Evolutionary conservation across 2,888 invertebrate species (phyloP), one percentile per base, ranked within the genome.

Genomic region (Mimumesa dahlbomi): DNA sequence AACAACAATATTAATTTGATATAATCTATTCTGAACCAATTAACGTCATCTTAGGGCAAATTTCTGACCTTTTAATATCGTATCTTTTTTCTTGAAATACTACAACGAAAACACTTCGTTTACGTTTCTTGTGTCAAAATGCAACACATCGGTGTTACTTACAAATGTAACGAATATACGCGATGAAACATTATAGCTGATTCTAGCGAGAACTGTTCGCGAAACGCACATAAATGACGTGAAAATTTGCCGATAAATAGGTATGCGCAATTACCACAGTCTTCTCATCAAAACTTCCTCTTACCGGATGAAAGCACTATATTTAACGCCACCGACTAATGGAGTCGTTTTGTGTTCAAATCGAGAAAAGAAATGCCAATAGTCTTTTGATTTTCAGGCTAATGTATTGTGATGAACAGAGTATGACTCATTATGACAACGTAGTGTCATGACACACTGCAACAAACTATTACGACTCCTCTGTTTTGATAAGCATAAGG

Each of bases 401-500:
- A 69, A 43, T 59, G 71, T 73, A 64, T 72, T 75, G 69, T 19
- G 49, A 70, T 18, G 45, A 42, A 40, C 38, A 53, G 46, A 21
- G 5, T 54, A 50, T 50, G 14, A 18, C 36, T 49, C 58, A 58
- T 67, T 11, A 40, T 58, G 50, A 49, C 40, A 38, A 62, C 36
- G 18, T 56, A 45, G 53, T 48, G 40, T 11, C 36, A 40, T 48
- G 29, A 45, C 16, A 45, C 18, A 45, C 29, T 46, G 45, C n/a
- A 53, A 58, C 46, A 42, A 34, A 54, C 29, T 40, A 48, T 19
- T 54, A n/a, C 29, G 29, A 21, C 25, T 57, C 25, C 49, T 66
- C 46, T 62, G 61, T 77, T 71, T 67, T 59, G 59, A 70, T 64
- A 71, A 75, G 50, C 18, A 46, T 21, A 65, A 73, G 64, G 75